phyloP scores from a whole-genome alignment of 2,888 invertebrate genomes.

The Drosophila mayaguana region DNA sequence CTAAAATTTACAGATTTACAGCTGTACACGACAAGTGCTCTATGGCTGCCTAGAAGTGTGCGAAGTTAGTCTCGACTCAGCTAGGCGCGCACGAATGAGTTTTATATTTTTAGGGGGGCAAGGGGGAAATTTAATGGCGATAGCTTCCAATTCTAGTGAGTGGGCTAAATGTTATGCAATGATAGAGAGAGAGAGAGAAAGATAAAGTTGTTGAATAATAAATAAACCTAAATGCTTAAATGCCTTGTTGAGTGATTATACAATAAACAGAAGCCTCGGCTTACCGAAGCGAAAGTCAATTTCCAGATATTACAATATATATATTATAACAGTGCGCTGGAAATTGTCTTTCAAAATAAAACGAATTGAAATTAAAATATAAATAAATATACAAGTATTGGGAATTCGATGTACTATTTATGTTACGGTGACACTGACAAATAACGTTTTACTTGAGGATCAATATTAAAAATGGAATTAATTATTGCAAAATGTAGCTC shows the following conservation, averaged over 20 bases:
- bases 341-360: slow-evolving; percentile 18
- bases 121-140: neutral
- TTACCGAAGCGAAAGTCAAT: slow-evolving; percentile 47
- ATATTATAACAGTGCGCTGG: neutral
- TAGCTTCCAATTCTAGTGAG: slow-evolving; percentile 29
- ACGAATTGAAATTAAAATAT: neutral
- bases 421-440: slow-evolving; percentile 53
- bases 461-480: slow-evolving; percentile 35
- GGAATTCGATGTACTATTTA: slow-evolving; percentile 28
- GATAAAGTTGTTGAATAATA: slow-evolving; percentile 30
- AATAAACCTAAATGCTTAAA: slow-evolving; percentile 38
- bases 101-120: slow-evolving; percentile 13
- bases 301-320: slow-evolving; percentile 24
- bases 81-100: slow-evolving; percentile 32
- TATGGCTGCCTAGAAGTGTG: slow-evolving; percentile 55
- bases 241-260: slow-evolving; percentile 24
- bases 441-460: slow-evolving; percentile 40
- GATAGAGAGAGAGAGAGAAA: slow-evolving; percentile 3
- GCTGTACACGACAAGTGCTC: slow-evolving; percentile 68
- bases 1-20: slow-evolving; percentile 66
- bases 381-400: neutral
- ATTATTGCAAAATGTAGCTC: slow-evolving; percentile 47
- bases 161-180: slow-evolving; percentile 59
- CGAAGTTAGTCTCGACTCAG: slow-evolving; percentile 18
- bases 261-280: slow-evolving; percentile 42